Evolutionary conservation across 2,797 vertebrate species (phyloP), one percentile per base, ranked within the genome.

Genomic region (Salarias fasciatus): DNA sequence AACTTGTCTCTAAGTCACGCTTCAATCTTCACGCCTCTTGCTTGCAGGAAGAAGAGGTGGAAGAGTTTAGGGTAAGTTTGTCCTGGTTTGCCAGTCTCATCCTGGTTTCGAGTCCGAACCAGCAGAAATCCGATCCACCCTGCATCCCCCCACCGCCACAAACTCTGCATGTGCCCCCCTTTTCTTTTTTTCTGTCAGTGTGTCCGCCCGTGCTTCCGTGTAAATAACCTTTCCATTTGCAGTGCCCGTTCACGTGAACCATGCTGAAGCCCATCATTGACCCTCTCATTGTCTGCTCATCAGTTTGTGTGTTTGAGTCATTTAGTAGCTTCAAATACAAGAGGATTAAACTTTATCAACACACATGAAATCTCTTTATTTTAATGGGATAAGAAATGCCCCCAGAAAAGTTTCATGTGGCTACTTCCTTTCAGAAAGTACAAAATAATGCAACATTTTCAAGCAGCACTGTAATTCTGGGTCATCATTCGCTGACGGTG

Each of bases 1-100:
- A 96, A 94, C 96, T 94, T 94, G 89, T 90, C 90, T 94, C 92
- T 92, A 92, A 94, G 79, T 89, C 95, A 93, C 95, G 93, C 95
- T 93, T 95, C 94, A 95, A 90, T 95, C 87, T 95, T 94, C 94
- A 91, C 94, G 96, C 95, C 94, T 94, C 91, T 94, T 57, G 72
- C 93, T 91, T 95, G 95, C 85, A 99, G 98, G 96, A 99, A 99
- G 97, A 99, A 99, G 97, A 99, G 99, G 71, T 99, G 98, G 98
- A 95, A 96, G 89, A 99, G 98, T 94, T 91, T 99, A 92, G 98
- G 97, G 98, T 99, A 95, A 99, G 97, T 99, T 87, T 94, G 93
- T 96, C 95, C 83, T 77, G 91, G 92, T 91, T 96, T 93, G 50
- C 79, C 4, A 42, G 71, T 74, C 63, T 71, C 69, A 68, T 63